These are phyloP conservation scores for Dendrocopos noguchii DNA, from an alignment of 2,113 vertebrate species.

Conservation along the genomic window DNA sequence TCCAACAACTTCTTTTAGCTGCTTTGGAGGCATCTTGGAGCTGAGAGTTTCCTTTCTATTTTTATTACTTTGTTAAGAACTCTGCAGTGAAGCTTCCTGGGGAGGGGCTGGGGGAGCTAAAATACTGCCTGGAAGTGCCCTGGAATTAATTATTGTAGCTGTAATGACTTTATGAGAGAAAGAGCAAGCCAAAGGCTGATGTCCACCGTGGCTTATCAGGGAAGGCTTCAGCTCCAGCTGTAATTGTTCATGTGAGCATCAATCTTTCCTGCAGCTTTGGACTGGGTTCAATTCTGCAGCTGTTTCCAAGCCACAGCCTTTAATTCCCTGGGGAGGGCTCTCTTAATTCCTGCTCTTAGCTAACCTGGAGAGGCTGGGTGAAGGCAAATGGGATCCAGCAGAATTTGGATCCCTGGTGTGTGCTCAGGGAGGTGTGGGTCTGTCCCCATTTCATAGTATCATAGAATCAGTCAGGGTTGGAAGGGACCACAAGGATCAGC, in stretches of 20 bases:
- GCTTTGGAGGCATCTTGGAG: not conserved
- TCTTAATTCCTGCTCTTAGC: not conserved
- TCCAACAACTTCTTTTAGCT: accelerated
- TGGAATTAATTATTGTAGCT: conserved; percentile 33
- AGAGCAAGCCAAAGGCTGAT: conserved; percentile 15
- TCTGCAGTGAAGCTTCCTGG: not conserved
- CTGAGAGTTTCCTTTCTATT: accelerated
- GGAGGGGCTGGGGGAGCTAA: not conserved
- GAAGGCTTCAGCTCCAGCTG: conserved; percentile 41
- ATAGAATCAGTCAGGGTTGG: no score
- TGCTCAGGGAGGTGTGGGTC: not conserved
- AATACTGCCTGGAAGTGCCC: not conserved
- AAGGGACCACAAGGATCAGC: no score
- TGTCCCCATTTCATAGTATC: not conserved
- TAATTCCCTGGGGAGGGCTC: accelerated
- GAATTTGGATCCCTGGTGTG: not conserved
- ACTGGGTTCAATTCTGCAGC: not conserved
- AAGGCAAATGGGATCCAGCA: not conserved
- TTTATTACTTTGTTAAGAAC: not conserved
- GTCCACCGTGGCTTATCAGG: not conserved
- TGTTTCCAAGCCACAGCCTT: not conserved
- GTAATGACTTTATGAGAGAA: conserved; percentile 8
- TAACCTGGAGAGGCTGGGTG: not conserved
- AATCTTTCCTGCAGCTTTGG: not conserved
- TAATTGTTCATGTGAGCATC: conserved; percentile 6